Conservation (phyloP, 2,888 invertebrate genomes). For the Acronicta psi region DNA sequence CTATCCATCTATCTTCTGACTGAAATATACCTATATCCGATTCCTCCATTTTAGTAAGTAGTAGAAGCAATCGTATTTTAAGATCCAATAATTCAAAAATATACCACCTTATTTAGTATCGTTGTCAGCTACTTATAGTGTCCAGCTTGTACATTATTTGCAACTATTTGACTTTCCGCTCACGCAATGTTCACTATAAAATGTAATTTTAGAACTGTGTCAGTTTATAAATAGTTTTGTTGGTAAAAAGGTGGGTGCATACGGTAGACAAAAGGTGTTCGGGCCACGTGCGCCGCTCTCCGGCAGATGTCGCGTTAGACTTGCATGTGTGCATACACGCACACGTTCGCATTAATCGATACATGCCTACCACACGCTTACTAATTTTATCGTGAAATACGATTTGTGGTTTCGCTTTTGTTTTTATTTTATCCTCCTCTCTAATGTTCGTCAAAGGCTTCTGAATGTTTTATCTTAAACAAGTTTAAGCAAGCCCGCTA, state of each 20-base stretch:
- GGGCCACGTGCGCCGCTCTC: constrained; percentile 73
- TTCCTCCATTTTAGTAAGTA: no score
- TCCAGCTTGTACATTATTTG: constrained; percentile 10
- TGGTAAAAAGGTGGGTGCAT: constrained; percentile 77
- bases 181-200: constrained; percentile 38
- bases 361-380: constrained; percentile 35
- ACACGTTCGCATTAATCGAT: constrained; percentile 29
- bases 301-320: constrained; percentile 73
- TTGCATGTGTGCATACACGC: constrained; percentile 36
- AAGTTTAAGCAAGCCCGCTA: neutral
- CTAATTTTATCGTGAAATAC: constrained; percentile 51
- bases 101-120: neutral
- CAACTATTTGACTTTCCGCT: constrained; percentile 24
- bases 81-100: neutral
- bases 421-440: constrained; percentile 14
- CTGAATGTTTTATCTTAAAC: constrained; percentile 15
- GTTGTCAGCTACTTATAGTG: constrained; percentile 10
- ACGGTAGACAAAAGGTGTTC: constrained; percentile 85
- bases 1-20: no score
- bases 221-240: constrained; percentile 78
- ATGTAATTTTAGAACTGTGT: constrained; percentile 73
- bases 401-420: constrained; percentile 46
- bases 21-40: no score
- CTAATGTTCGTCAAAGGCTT: constrained; percentile 8
- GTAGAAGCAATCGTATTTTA: no score